Percentiles rank a stretch among this genome's conserved stretches.
phyloP scores from a whole-genome alignment of 2,113 vertebrate species.

The Climacteris rufus region DNA sequence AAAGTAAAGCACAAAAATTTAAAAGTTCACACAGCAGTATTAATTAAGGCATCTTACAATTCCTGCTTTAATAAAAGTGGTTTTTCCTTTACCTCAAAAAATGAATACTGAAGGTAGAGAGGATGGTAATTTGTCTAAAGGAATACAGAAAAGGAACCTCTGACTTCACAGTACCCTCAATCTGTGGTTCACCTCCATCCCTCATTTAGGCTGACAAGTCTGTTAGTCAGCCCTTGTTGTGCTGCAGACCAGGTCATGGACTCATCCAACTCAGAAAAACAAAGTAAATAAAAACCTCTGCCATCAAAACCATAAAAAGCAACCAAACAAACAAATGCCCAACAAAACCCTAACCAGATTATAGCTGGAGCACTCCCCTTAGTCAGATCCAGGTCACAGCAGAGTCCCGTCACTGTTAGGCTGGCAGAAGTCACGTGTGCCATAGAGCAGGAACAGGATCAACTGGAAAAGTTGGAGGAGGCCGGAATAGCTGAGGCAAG shows the following conservation, averaged over 20 bases:
- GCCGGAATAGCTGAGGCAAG: neutral
- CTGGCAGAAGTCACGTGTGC: neutral
- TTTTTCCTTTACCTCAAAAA: neutral
- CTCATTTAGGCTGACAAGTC: neutral
- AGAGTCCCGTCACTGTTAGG: fast-evolving
- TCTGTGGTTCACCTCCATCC: neutral
- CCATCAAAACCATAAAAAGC: neutral
- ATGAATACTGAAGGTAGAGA: neutral
- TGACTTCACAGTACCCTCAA: neutral
- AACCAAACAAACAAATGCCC: neutral
- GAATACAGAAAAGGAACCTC: neutral
- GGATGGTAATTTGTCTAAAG: neutral
- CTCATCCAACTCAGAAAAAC: neutral
- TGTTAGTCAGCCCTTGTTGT: neutral
- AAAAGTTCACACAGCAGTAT: neutral
- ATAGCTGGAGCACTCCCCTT: neutral
- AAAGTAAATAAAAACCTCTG: neutral
- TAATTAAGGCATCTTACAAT: neutral
- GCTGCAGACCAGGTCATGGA: neutral
- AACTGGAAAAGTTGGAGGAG: fast-evolving
- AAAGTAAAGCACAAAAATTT: neutral
- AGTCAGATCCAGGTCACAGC: neutral
- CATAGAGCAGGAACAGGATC: neutral
- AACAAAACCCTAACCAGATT: neutral
- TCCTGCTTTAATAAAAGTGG: neutral